Evolutionary conservation across 2,888 invertebrate genomes (phyloP).

Genomic region (Stenolophus ochropezus): DNA sequence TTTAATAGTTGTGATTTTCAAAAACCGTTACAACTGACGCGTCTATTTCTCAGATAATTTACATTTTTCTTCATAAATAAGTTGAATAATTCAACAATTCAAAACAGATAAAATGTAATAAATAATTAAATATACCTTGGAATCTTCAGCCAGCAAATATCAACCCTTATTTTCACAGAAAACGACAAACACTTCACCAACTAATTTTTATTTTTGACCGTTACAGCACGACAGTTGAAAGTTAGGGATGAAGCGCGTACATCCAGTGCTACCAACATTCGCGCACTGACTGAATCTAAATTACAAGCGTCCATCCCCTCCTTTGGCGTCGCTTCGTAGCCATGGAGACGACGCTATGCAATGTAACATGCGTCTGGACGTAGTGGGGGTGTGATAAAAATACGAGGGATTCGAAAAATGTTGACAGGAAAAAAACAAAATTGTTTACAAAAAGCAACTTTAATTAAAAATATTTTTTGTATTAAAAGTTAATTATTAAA

Average conservation of each 20-base stretch:
- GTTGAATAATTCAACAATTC: no score
- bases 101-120: no score
- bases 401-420: constrained; percentile 38
- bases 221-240: constrained; percentile 17
- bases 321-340: constrained; percentile 39
- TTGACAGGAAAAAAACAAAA: neutral
- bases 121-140: no score
- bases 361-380: constrained; percentile 51
- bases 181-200: neutral
- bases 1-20: no score
- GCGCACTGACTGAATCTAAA: constrained; percentile 54
- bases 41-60: no score
- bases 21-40: no score
- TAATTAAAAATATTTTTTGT: no score
- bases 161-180: neutral
- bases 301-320: constrained; percentile 48
- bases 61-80: no score
- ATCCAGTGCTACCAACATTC: neutral
- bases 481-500: no score
- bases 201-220: neutral
- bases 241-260: neutral
- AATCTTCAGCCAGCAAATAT: no score
- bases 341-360: constrained; percentile 52
- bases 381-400: constrained; percentile 28
- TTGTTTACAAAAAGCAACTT: no score